Percentiles rank a stretch among this genome's conserved stretches.
Evolutionary conservation across 2,113 vertebrate genomes (phyloP).

Genomic region (Hippocampus comes): DNA sequence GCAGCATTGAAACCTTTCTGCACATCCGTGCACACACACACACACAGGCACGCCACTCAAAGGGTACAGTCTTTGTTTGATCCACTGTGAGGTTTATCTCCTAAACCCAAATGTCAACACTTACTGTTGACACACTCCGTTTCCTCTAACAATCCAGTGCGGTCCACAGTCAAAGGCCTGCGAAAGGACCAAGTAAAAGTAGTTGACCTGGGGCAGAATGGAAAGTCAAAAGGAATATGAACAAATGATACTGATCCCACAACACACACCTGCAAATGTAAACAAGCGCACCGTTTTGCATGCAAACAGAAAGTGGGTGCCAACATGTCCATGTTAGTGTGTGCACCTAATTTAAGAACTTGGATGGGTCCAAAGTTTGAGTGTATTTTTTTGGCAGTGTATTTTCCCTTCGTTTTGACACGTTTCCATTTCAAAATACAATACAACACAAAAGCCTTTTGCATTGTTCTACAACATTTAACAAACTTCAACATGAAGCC

Average conservation of each 20-base stretch:
- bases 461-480: neutral
- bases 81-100: constrained; percentile 63
- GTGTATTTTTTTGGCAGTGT: neutral
- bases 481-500: neutral
- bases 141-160: constrained; percentile 47
- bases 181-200: constrained; percentile 42
- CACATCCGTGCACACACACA: constrained; percentile 2
- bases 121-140: constrained; percentile 55
- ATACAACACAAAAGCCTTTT: neutral
- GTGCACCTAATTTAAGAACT: constrained; percentile 14
- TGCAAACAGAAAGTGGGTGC: constrained; percentile 5
- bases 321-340: neutral
- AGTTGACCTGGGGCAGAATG: constrained; percentile 48
- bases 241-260: neutral
- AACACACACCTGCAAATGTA: neutral
- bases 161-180: constrained; percentile 34
- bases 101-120: constrained; percentile 64
- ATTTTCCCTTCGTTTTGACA: constrained; percentile 7
- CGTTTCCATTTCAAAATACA: constrained; percentile 16
- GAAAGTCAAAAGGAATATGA: constrained; percentile 41
- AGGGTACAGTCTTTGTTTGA: constrained; percentile 55
- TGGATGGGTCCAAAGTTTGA: constrained; percentile 52
- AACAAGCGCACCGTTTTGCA: neutral
- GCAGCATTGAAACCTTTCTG: constrained; percentile 33
- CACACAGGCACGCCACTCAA: constrained; percentile 32